Base-by-base conservation (phyloP, 2,888 invertebrate species). In the Rosalia funebris region DNA sequence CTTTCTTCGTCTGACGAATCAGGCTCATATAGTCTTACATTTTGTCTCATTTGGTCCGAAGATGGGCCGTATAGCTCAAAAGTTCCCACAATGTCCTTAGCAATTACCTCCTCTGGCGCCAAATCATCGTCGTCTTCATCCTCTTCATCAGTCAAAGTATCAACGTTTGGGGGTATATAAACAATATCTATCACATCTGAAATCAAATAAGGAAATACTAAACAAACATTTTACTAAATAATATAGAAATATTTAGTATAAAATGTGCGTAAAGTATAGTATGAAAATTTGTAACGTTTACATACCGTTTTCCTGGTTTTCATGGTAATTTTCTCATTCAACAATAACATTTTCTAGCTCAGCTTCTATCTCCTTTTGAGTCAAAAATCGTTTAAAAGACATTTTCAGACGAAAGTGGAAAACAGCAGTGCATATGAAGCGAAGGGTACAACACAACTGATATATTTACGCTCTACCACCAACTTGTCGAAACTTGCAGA, bases 171-270 rank as follows among this genome's bases (percentile, higher is more conserved):
- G 42, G 50, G 65, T 53, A 62, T 56, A 60, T 60, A 57, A 15
- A 85, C 90, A 25, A 69, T 74, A 53, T 61, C 61, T 54, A 65
- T 63, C 19, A 15, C 12, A 15, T 55, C 56, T 48, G 16, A n/a
- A n/a, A n/a, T n/a, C n/a, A n/a, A 59, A 60, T 46, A 53, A 47
- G 20, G 47, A 25, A 12, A 3, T 41, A 20, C 17, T 52, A 39
- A 7, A 39, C 19, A 16, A 17, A 41, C 39, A 52, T 4, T 52
- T n/a, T 34, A 32, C 16, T 34, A 15, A n/a, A n/a, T n/a, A n/a
- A n/a, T n/a, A n/a, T n/a, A n/a, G 5, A 11, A 20, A 31, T 19
- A 12, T 20, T 54, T 39, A 20, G 19, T 19, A 45, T 16, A 20
- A 17, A 25, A n/a, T n/a, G n/a, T 53, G 9, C 41, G n/a, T 20